Evolutionary conservation across 2,797 vertebrate genomes (phyloP).

Genomic region (Labroides dimidiatus): DNA sequence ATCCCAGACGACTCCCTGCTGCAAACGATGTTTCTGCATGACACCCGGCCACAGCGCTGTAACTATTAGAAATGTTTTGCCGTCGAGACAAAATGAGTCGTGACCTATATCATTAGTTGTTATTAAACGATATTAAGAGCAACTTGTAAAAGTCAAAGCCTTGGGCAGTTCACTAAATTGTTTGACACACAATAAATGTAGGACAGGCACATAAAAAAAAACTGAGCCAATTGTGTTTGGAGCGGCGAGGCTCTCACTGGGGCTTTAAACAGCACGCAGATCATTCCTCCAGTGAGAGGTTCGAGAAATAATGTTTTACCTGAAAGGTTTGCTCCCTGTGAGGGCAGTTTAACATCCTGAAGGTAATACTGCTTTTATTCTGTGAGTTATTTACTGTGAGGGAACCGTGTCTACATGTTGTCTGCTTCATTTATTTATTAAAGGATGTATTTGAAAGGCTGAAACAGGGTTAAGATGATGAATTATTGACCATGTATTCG

Average conservation of each 20-base stretch:
- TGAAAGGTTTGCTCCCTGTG: constrained; percentile 50
- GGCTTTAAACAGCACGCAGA: constrained; percentile 54
- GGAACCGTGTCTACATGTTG: constrained; percentile 29
- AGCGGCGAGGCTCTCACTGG: constrained; percentile 59
- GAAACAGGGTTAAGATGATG: constrained; percentile 39
- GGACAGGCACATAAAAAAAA: constrained; percentile 80
- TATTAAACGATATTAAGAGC: constrained; percentile 83
- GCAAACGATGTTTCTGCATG: constrained; percentile 12
- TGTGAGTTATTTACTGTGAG: constrained; percentile 17
- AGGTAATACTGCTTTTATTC: constrained; percentile 20
- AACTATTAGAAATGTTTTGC: constrained; percentile 69
- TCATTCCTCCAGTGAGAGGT: constrained; percentile 59
- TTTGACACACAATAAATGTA: constrained; percentile 88
- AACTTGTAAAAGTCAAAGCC: constrained; percentile 84
- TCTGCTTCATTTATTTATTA: constrained; percentile 53
- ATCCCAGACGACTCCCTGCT: not conserved
- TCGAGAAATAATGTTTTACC: constrained; percentile 58
- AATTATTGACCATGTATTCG: constrained; percentile 50
- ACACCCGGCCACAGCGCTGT: constrained; percentile 37
- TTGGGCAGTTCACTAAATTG: constrained; percentile 87
- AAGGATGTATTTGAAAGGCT: constrained; percentile 23
- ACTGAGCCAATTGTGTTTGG: constrained; percentile 75
- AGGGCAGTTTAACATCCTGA: constrained; percentile 14
- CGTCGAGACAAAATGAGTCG: constrained; percentile 71
- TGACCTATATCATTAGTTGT: constrained; percentile 86